Conservation (phyloP, 2,113 vertebrate species). For the Sinocyclocheilus anophthalmus region DNA sequence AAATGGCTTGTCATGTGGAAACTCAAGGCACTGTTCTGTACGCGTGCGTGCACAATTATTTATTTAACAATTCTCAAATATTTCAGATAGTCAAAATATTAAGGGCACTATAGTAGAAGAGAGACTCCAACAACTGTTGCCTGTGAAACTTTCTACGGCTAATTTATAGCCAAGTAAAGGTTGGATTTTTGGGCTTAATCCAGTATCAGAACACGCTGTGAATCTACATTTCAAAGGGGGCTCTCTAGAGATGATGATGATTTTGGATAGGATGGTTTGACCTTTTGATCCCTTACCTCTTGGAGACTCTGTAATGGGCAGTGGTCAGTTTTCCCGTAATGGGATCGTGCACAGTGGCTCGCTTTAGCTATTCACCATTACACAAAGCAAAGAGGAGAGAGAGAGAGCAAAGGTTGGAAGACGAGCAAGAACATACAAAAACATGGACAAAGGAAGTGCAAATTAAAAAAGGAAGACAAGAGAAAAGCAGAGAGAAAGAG, state of each 20-base stretch:
- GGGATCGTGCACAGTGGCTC: constrained; percentile 98
- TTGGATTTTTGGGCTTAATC: neutral
- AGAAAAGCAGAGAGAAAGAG: constrained; percentile 53
- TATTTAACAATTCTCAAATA: neutral
- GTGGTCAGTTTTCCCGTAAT: constrained; percentile 95
- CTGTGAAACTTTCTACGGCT: neutral
- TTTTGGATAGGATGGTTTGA: constrained; percentile 31
- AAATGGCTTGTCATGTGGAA: neutral
- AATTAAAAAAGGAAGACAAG: neutral
- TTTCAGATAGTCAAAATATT: neutral
- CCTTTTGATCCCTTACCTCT: constrained; percentile 89
- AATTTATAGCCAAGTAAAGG: neutral
- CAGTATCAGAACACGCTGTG: neutral
- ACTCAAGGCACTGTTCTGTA: neutral
- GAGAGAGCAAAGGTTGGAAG: constrained; percentile 19
- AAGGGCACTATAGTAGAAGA: neutral
- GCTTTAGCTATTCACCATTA: constrained; percentile 86
- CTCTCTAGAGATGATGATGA: neutral
- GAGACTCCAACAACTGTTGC: neutral
- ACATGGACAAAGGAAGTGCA: constrained; percentile 28
- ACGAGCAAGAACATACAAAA: constrained; percentile 44
- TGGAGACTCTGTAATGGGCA: constrained; percentile 98
- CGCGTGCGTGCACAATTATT: neutral
- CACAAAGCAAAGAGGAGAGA: constrained; percentile 52
- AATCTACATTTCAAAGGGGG: neutral